Evolutionary conservation across 2,888 invertebrate genomes (phyloP), one percentile per base, ranked within the genome.

Genomic region (Harmothoe impar): DNA sequence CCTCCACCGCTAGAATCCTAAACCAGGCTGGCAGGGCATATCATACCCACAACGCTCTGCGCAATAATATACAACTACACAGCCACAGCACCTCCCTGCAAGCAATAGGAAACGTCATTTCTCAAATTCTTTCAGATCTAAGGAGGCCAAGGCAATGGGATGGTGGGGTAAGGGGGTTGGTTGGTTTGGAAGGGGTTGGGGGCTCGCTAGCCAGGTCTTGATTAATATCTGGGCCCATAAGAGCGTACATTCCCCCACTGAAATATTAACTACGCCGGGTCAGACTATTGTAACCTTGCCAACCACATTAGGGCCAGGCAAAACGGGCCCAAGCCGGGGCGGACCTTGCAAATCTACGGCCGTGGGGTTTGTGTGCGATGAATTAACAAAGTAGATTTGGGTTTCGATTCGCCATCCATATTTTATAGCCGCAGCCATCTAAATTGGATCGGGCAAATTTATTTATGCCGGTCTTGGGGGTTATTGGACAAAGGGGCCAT

Each of bases 261-360:
- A 86, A 86, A 86, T 86, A 86, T 86, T 86, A 86, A 86, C 86
- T 86, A 86, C 86, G 23, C 54, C 29, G 86, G 86, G 86, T 86
- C 86, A 86, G 86, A 86, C 86, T 86, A 86, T 86, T 86, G 86
- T 86, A 86, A 86, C 86, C 86, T 86, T 86, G 86, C 86, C 86
- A 86, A 86, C 86, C 86, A 86, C 86, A 86, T 86, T 86, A 86
- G 86, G 86, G 78, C 43, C 86, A 15, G 86, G 56, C 86, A 86
- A 86, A 86, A 86, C 86, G 86, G 86, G 56, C 43, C 43, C 43
- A 52, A 86, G 86, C 86, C 86, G 31, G 43, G 86, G 86, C 54
- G 86, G 86, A 86, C 86, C 86, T 86, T 86, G 54, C 51, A 86
- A 86, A 86, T 86, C 52, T 86, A 86, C 86, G 86, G 52, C 54